Base-by-base conservation (phyloP, 1,140 invertebrate species). In the Mesaphorura yosii region DNA sequence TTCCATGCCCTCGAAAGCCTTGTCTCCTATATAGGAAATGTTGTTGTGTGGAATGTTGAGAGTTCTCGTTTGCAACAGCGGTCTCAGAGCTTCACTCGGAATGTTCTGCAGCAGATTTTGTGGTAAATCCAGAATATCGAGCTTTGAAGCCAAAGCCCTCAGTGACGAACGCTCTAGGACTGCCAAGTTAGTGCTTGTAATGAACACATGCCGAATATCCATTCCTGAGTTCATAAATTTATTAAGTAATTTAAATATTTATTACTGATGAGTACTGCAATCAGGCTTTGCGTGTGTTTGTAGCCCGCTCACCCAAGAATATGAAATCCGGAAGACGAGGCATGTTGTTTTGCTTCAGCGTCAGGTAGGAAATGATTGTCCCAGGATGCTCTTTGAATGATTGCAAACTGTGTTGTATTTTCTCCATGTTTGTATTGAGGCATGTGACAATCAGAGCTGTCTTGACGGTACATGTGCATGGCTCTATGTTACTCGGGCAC, bases 11-110 rank as follows among this genome's bases (percentile, higher is more conserved):
- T 84, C 76, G 63, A 93, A 90, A 19, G 86, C 86, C 48, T 77
- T 78, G 34, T 77, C 75, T 61, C 85, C 84, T 19, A 92, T 74
- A 41, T 76, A 77, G 15, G 71, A 77, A 61, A 88, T 82, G 64
- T 84, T 86, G 67, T 93, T 93, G 68, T 88, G 84, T 68, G 90
- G 89, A 70, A 93, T 77, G 67, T 89, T 90, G 15, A 93, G 73
- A 59, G 89, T 88, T 34, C 88, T 76, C 49, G 91, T 75, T 64
- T 83, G 80, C 66, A 84, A 82, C 28, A 91, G 78, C 64, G 80
- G 80, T 62, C 78, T 79, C 52, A 90, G 75, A 1, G 88, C 84
- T 28, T 75, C 70, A 0, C 86, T 84, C n/a, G 86, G 86, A 31
- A 88, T 84, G 14, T 74, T 74, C 48, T 72, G 76, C 58, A 89